Evolutionary conservation across 1,140 invertebrate genomes (phyloP).

Genomic region (Oryzaephilus surinamensis): DNA sequence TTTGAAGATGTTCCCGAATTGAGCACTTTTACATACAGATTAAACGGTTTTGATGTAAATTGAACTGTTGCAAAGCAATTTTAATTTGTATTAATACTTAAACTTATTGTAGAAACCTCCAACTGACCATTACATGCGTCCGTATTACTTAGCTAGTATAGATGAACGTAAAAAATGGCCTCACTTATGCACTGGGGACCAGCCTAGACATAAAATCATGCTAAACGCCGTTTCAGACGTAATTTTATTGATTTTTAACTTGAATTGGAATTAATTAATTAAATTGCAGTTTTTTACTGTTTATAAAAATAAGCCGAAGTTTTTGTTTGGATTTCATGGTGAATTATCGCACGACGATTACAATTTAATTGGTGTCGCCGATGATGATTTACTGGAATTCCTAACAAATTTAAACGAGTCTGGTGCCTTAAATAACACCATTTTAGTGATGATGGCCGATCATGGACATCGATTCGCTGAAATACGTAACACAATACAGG

Average conservation of each 20-base stretch:
- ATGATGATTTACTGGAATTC: slow-evolving; percentile 60
- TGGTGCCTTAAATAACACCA: slow-evolving; percentile 61
- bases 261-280: background rate
- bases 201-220: slow-evolving; percentile 62
- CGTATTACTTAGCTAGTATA: slow-evolving; percentile 58
- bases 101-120: slow-evolving; percentile 45
- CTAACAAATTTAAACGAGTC: slow-evolving; percentile 46
- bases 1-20: slow-evolving; percentile 77
- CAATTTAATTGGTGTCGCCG: slow-evolving; percentile 64
- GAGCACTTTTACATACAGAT: slow-evolving; percentile 83
- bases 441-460: slow-evolving; percentile 79
- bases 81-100: background rate
- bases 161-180: slow-evolving; percentile 43
- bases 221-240: slow-evolving; percentile 54
- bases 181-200: slow-evolving; percentile 65
- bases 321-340: slow-evolving; percentile 77
- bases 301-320: slow-evolving; percentile 61
- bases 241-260: slow-evolving; percentile 16
- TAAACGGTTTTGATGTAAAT: slow-evolving; percentile 68
- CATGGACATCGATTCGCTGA: slow-evolving; percentile 77
- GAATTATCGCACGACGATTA: slow-evolving; percentile 84
- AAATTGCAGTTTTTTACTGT: slow-evolving; percentile 37
- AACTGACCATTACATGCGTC: slow-evolving; percentile 83
- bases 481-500: slow-evolving; percentile 75
- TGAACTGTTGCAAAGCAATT: background rate